A percentile compares a stretch with the other conserved stretches of the same genome.
Evolutionary conservation across 2,888 invertebrate genomes (phyloP).

Genomic region (Sussaba pulchella): DNA sequence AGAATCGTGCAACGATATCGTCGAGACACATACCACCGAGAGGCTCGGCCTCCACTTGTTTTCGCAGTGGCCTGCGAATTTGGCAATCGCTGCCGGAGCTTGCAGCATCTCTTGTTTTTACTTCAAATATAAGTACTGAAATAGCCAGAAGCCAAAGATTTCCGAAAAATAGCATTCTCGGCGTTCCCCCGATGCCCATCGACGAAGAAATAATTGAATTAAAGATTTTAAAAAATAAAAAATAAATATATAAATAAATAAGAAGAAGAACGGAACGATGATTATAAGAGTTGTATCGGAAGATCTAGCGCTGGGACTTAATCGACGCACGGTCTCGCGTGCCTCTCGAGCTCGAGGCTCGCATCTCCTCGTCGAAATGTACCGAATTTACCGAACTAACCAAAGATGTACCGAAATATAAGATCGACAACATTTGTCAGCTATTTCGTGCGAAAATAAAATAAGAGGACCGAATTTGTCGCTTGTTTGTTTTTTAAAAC

Average conservation of each 20-base stretch:
- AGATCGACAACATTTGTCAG: slow-evolving; percentile 36
- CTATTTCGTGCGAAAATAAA: slow-evolving; percentile 25
- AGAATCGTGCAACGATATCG: slow-evolving; percentile 79
- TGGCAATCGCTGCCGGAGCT: slow-evolving; percentile 73
- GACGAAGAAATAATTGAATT: too few relatives aligned
- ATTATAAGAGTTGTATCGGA: slow-evolving; percentile 4
- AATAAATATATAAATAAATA: too few relatives aligned
- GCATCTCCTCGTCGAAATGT: slow-evolving; percentile 5
- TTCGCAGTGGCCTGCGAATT: slow-evolving; percentile 77
- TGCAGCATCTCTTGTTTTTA: slow-evolving; percentile 19
- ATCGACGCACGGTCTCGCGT: slow-evolving; percentile 18
- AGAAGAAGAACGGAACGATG: not conserved
- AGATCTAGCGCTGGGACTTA: not conserved
- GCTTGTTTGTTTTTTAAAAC: not conserved
- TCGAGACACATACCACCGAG: slow-evolving; percentile 81
- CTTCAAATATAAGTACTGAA: not conserved
- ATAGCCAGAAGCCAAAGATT: slow-evolving; percentile 9
- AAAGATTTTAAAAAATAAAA: not conserved
- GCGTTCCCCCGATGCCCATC: not conserved
- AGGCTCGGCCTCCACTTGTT: slow-evolving; percentile 80
- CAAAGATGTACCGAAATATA: slow-evolving; percentile 9
- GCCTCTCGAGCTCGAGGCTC: slow-evolving; percentile 11
- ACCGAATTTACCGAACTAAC: not conserved
- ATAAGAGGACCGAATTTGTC: not conserved
- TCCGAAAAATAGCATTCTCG: not conserved